Evolutionary conservation across 2,888 invertebrate genomes (phyloP), one percentile per base, ranked within the genome.

Genomic region (Amorpha juglandis): DNA sequence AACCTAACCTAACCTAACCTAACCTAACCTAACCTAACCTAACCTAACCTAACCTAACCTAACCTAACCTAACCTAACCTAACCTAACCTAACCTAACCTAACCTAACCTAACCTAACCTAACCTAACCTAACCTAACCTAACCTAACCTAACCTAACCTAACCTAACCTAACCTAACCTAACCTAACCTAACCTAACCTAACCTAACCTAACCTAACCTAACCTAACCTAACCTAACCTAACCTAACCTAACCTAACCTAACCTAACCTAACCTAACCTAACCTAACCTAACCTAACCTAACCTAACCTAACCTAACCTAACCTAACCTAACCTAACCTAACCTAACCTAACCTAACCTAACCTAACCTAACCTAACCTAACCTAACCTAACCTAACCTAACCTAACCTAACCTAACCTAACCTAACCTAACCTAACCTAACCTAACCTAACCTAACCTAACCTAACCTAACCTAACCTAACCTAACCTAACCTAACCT

Each of bases 1-100:
- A 68, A 68, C 68, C 70, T 68, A 68, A 67, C 68, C 68, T 68
- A 70, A 70, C 70, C 70, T 70, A 68, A 68, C 70, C 68, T 70
- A 68, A 69, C 68, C 69, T 16, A 68, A 48, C 65, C 65, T 67
- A 66, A 69, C 65, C 67, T 68, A 69, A 70, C 68, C 68, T 69
- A 70, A 68, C 65, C 63, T 63, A 63, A 68, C 68, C 68, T 68
- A 68, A n/a, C n/a, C 68, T 63, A 68, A 68, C 65, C 68, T 65
- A 65, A 68, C 67, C 68, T 69, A 69, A 68, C 67, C 67, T 66
- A 68, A 65, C 69, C 67, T 67, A 67, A 69, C 68, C 67, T 70
- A 68, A 68, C 67, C 68, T 64, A 70, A 70, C 70, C 70, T 68
- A 68, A 68, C 70, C 70, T 68, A 68, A 68, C 70, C 67, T 67